A percentile compares a stretch with the other conserved stretches of the same genome.
Evolutionary conservation across 2,797 vertebrate species (phyloP).

Genomic region (Epinephelus coioides): DNA sequence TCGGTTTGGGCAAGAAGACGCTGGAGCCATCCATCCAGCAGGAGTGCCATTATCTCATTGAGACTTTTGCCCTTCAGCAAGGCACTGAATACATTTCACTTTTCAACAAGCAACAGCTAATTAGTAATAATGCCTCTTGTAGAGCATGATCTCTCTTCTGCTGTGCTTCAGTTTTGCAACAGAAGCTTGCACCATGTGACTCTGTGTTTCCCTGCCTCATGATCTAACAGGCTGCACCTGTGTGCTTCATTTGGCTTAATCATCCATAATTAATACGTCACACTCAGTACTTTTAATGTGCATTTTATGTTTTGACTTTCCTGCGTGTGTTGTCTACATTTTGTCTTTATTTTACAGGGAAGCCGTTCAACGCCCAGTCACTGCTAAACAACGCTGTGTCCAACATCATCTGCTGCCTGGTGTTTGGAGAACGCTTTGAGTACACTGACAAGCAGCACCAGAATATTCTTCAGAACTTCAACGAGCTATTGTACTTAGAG

Average conservation of each 20-base stretch:
- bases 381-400: slow-evolving; percentile 73
- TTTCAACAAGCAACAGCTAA: background rate
- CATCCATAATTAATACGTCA: background rate
- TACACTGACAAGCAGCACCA: slow-evolving; percentile 69
- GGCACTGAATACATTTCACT: slow-evolving; percentile 35
- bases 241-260: background rate
- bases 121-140: no score
- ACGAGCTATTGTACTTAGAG: slow-evolving; percentile 36
- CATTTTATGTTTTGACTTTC: background rate
- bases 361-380: slow-evolving; percentile 58
- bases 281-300: background rate
- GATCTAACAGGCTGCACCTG: background rate
- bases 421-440: slow-evolving; percentile 78
- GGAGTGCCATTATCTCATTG: slow-evolving; percentile 72
- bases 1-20: slow-evolving; percentile 76
- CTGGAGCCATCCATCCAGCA: slow-evolving; percentile 76
- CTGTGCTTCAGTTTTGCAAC: no score
- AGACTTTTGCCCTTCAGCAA: slow-evolving; percentile 67
- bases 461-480: slow-evolving; percentile 50
- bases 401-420: slow-evolving; percentile 80
- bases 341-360: slow-evolving; percentile 49
- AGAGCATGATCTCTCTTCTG: no score
- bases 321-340: background rate
- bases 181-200: no score
- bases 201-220: no score